These are phyloP conservation scores for Hipparchia semele DNA, from an alignment of 2,888 invertebrate genomes.

Conservation along the genomic window DNA sequence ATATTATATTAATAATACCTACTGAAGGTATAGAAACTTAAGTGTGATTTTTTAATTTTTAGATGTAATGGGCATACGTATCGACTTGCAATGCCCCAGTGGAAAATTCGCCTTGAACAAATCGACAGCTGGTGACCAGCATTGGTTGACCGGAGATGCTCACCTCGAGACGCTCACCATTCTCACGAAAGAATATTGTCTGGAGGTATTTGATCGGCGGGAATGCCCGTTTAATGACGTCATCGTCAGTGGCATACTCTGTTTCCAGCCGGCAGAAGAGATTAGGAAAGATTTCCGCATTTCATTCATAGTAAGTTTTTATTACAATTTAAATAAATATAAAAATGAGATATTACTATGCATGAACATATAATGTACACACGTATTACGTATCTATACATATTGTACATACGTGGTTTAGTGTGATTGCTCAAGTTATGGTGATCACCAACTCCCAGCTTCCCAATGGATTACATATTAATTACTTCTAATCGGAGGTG, in stretches of 20 bases:
- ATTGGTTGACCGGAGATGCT: slow-evolving; percentile 56
- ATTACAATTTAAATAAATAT: background rate
- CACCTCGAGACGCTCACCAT: slow-evolving; percentile 49
- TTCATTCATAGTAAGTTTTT: slow-evolving; percentile 67
- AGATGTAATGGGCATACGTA: slow-evolving; percentile 66
- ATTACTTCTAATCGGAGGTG: too few species aligned
- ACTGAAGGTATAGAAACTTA: too few species aligned
- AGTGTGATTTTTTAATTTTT: slow-evolving; percentile 30
- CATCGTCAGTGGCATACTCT: slow-evolving; percentile 59
- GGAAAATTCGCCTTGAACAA: slow-evolving; percentile 61
- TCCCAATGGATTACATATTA: too few species aligned
- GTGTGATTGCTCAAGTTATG: too few species aligned
- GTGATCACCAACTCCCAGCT: too few species aligned
- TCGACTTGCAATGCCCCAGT: slow-evolving; percentile 53
- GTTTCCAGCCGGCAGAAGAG: slow-evolving; percentile 57
- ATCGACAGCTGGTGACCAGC: slow-evolving; percentile 51
- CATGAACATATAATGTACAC: too few species aligned
- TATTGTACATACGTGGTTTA: too few species aligned
- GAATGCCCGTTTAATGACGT: slow-evolving; percentile 55
- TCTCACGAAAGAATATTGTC: slow-evolving; percentile 62
- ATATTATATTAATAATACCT: too few species aligned
- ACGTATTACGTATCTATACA: too few species aligned
- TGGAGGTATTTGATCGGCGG: slow-evolving; percentile 69
- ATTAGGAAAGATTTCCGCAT: slow-evolving; percentile 59
- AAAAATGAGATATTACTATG: too few species aligned